Evolutionary conservation across 1,140 invertebrate genomes (phyloP), one percentile per base, ranked within the genome.

Genomic region (Drosophila pectinifera): DNA sequence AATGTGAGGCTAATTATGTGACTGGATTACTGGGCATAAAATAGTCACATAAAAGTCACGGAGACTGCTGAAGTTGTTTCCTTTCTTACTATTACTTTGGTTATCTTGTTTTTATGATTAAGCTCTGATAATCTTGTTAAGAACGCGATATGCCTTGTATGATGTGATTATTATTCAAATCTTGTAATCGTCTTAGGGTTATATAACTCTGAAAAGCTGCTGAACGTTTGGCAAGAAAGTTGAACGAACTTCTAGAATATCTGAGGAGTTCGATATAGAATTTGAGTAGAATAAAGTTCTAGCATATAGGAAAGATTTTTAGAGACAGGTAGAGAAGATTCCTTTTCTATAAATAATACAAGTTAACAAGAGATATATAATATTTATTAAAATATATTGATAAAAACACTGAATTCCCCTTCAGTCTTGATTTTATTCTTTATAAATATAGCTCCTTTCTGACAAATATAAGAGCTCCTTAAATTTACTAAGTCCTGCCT

Each of bases 1-100:
- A 43, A 68, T 65, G 45, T 28, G 6, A 26, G 28, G n/a, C 26
- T 56, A 70, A 69, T 70, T 57, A 48, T 55, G 51, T 65, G 1
- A 34, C 28, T 20, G 34, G 16, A 42, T 65, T 51, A 20, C 20
- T 36, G 3, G 24, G 36, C 28, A 65, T 22, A 20, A 36, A 36
- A 42, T 59, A 1, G 28, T 41, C 8, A 41, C 31, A 34, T 58
- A 16, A 58, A 28, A 41, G 41, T 7, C 13, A 22, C 24, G 4
- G 10, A 26, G 11, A 11, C n/a, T 8, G 14, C 18, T 24, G 3
- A 8, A 1, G 8, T 31, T 20, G 13, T 18, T 43, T 43, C 10
- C 2, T 24, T 55, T 18, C 20, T 14, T 10, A 24, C 16, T 20
- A 20, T 11, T 59, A 41, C 43, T 58, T 20, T 63, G 16, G 11